Conservation (phyloP, 2,797 vertebrate genomes). For the Pseudopleuronectes americanus region DNA sequence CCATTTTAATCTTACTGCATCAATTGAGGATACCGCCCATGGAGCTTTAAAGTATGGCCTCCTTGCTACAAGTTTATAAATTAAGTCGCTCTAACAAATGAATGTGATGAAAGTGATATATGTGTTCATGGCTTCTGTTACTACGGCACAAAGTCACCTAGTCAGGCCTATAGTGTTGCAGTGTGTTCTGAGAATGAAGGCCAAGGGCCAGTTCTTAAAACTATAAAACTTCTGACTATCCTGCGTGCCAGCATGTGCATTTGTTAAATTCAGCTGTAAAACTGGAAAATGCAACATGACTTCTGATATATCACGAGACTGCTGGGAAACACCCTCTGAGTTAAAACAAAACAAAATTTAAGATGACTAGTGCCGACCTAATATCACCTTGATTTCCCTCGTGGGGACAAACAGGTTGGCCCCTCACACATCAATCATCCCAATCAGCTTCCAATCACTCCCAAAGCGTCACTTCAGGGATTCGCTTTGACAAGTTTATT, state of each 20-base stretch:
- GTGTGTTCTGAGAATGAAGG: constrained; percentile 6
- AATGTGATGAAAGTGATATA: constrained; percentile 49
- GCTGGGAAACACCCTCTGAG: not conserved
- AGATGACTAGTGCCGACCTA: constrained; percentile 29
- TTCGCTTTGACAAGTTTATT: constrained; percentile 59
- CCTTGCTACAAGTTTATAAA: constrained; percentile 50
- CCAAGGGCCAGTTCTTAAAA: not conserved
- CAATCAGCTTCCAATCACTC: constrained; percentile 47
- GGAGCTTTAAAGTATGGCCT: constrained; percentile 14
- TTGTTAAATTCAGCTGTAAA: constrained; percentile 10
- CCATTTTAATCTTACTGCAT: constrained; percentile 47
- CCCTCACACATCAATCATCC: constrained; percentile 46
- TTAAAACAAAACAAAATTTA: too few relatives aligned
- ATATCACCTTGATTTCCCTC: constrained; percentile 44
- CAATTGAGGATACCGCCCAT: not conserved
- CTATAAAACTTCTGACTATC: not conserved
- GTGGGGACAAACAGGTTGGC: constrained; percentile 21
- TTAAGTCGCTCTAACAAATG: constrained; percentile 44
- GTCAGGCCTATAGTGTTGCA: constrained; percentile 8
- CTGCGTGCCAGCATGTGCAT: not conserved
- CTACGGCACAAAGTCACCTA: constrained; percentile 23
- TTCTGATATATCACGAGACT: not conserved
- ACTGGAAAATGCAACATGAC: not conserved
- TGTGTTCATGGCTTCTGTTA: constrained; percentile 37
- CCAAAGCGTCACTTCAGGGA: constrained; percentile 51